Conservation (phyloP, 2,113 vertebrate genomes). For the Pandion haliaetus region DNA sequence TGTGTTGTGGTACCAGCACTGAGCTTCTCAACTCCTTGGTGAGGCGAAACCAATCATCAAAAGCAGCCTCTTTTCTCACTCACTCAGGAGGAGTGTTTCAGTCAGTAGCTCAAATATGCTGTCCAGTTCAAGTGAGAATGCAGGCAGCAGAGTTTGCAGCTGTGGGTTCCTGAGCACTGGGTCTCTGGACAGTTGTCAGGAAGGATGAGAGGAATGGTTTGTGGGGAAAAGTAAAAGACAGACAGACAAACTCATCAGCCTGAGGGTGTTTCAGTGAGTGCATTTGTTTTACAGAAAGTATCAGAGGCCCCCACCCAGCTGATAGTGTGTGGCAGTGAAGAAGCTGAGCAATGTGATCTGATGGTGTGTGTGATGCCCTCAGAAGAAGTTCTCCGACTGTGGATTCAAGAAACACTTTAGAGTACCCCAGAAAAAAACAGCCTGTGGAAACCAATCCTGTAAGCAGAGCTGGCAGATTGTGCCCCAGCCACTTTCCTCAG, state of each 20-base stretch:
- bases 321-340: slow-evolving; percentile 11
- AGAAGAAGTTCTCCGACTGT: slow-evolving; percentile 42
- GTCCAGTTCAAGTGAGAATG: background rate
- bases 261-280: background rate
- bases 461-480: background rate
- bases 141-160: background rate
- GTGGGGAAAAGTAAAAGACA: background rate
- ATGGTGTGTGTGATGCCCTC: background rate
- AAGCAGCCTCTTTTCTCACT: background rate
- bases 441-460: background rate
- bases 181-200: background rate
- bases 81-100: background rate
- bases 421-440: background rate
- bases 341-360: slow-evolving; percentile 41
- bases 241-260: background rate
- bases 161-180: background rate
- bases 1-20: background rate
- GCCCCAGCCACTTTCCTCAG: background rate
- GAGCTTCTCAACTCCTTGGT: background rate
- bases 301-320: slow-evolving; percentile 34
- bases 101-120: background rate
- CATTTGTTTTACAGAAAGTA: slow-evolving; percentile 62
- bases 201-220: accelerated
- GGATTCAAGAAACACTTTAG: slow-evolving; percentile 29
- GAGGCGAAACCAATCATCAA: background rate